Evolutionary conservation across 2,888 invertebrate species (phyloP), one percentile per base, ranked within the genome.

Genomic region (Lithophane leautieri): DNA sequence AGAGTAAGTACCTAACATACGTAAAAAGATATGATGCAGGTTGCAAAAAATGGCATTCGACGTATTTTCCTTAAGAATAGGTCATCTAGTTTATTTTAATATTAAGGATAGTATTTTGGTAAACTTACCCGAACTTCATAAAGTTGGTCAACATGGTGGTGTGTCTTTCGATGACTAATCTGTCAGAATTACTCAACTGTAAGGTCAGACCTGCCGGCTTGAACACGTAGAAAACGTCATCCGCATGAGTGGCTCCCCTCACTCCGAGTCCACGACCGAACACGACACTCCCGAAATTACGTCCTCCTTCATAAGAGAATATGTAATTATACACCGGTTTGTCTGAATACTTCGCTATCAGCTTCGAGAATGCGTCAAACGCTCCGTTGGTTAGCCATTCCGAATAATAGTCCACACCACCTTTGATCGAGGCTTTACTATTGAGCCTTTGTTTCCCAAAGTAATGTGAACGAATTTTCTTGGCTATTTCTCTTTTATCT

Each of bases 181-280:
- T 89, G 83, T 96, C 96, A 12, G 76, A 66, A 1, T 75, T 75
- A 1, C 91, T 89, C 40, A 94, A 75, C 25, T 85, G 72, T 44
- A 94, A 74, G 22, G 91, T 69, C 42, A 95, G 67, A 0, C 95
- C 96, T 4, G 79, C 91, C 0, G 96, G 96, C 82, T 94, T 94
- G 89, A 95, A 96, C 50, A 95, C 74, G 89, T 96, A 96, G 89
- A 96, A 95, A 19, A 96, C 76, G 73, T 96, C 96, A 67, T 95
- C 96, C 0, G 94, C 91, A 80, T 96, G 96, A 0, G 94, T 91
- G 0, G 95, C 93, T 1, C 95, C 95, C 4, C 79, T 78, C 72
- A 91, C 47, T 0, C 78, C 73, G 6, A 88, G 52, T 2, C 85
- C 73, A 7, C 80, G 72, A 1, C 93, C 92, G 11, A 94, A 92